Evolutionary conservation across 2,113 vertebrate genomes (phyloP), one percentile per base, ranked within the genome.

Genomic region (Hippocampus comes): DNA sequence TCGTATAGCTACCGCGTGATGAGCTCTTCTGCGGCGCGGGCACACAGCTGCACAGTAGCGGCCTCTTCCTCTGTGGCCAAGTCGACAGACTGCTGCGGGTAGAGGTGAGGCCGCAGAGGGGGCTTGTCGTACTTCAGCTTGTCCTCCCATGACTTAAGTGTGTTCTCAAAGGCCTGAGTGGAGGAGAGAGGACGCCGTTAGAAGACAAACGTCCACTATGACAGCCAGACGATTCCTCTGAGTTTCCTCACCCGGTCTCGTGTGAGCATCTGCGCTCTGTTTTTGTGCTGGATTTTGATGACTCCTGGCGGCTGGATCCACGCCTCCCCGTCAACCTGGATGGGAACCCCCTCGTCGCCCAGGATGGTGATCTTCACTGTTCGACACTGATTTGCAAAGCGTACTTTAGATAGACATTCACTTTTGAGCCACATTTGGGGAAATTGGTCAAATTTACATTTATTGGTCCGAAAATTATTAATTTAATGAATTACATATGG

Each of bases 341-440:
- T 94, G 9, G 97, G 97, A 59, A 99, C 94, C 0, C 96, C 96
- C 87, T 99, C 97, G 30, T 98, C 96, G 21, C 97, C 97, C 86
- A 99, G 92, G 85, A 99, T 98, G 55, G 97, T 99, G 86, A 99
- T 99, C 89, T 99, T 98, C 74, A 99, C 97, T 0, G 96, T 95
- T 11, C 97, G 96, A 81, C 96, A 98, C 96, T 94, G 76, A 63
- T 67, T 21, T 1, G 17, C 3, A 68, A 68, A 21, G 49, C 1
- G 8, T 30, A 30, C 14, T 20, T 49, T 9, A 67, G 14, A 27
- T n/a, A 51, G 25, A 27, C 12, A 30, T 21, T 9, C 60, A 20
- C 60, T 34, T 61, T 30, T 61, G 59, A 34, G 2, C 30, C 60
- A 34, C 15, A 17, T 41, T 12, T 46, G 43, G 20, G 21, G 8